These are phyloP conservation scores for Scaptomyza pallida DNA, from an alignment of 1,140 invertebrate genomes.

Conservation along the genomic window DNA sequence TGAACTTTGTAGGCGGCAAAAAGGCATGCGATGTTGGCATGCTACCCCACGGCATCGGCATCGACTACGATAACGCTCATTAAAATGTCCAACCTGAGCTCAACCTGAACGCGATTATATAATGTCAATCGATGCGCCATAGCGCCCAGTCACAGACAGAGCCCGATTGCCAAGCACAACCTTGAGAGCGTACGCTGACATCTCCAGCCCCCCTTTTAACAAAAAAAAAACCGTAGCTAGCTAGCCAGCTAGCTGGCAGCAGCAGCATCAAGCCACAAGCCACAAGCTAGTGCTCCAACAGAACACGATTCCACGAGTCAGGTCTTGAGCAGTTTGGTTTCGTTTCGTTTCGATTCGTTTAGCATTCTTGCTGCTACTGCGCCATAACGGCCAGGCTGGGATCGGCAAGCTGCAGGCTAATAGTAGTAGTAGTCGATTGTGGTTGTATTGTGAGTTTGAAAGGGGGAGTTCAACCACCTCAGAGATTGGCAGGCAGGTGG, in stretches of 20 bases:
- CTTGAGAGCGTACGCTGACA: constrained; percentile 74
- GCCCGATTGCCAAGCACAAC: constrained; percentile 35
- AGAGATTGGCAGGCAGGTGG: background rate
- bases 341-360: too few relatives aligned
- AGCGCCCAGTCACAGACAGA: constrained; percentile 9
- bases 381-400: constrained; percentile 52
- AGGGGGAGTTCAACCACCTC: constrained; percentile 51
- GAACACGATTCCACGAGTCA: constrained; percentile 24
- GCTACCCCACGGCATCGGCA: too few relatives aligned
- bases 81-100: constrained; percentile 65
- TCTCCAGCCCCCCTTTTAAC: constrained; percentile 28
- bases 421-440: background rate
- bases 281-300: constrained; percentile 12
- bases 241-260: constrained; percentile 20
- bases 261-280: constrained; percentile 27
- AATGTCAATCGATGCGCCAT: constrained; percentile 69
- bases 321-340: constrained; percentile 57
- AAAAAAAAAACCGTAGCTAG: too few relatives aligned
- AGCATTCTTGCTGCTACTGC: constrained; percentile 72
- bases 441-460: background rate
- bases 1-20: constrained; percentile 42
- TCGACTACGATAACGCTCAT: constrained; percentile 1
- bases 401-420: constrained; percentile 17
- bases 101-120: constrained; percentile 62
- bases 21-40: constrained; percentile 9